Evolutionary conservation across 2,888 invertebrate genomes (phyloP), one percentile per base, ranked within the genome.

Genomic region (Leucoma salicis): DNA sequence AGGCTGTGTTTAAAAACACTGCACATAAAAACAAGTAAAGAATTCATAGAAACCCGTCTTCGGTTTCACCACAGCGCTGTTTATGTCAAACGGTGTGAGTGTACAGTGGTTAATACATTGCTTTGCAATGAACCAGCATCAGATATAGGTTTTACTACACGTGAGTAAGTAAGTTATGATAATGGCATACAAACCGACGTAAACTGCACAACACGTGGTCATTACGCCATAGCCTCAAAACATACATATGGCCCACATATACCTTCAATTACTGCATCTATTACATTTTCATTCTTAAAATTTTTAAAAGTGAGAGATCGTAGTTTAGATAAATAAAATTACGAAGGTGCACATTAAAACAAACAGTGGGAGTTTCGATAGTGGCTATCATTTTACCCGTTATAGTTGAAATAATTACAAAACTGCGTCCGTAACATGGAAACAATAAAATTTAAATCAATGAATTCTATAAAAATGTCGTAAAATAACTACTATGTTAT

Each of bases 31-130:
- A 35, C 38, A 42, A 45, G 46, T 11, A 60, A 53, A 65, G 60
- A 70, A 66, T 58, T 60, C 60, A 52, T 57, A 58, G 49, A 71
- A 73, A 74, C 72, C 70, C 68, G 76, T 73, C 70, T 63, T 43
- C 21, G 56, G 63, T 73, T 70, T 70, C 75, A 64, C 69, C 72
- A 75, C 58, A 53, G 64, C 68, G 67, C 63, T 68, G 69, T 55
- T 65, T 57, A 44, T 55, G 53, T 31, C 39, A 24, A 34, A 27
- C 38, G 47, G 46, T 40, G 25, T 29, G 43, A 57, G 47, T 54
- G 64, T n/a, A n/a, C n/a, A n/a, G n/a, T n/a, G n/a, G n/a, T n/a
- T n/a, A n/a, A n/a, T n/a, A n/a, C 61, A 57, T 63, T 54, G 49
- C 53, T 46, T 64, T 37, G 49, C 46, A 68, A 52, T 56, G 66